Evolutionary conservation across 2,113 vertebrate genomes (phyloP).

Genomic region (Siphamia tubifer): DNA sequence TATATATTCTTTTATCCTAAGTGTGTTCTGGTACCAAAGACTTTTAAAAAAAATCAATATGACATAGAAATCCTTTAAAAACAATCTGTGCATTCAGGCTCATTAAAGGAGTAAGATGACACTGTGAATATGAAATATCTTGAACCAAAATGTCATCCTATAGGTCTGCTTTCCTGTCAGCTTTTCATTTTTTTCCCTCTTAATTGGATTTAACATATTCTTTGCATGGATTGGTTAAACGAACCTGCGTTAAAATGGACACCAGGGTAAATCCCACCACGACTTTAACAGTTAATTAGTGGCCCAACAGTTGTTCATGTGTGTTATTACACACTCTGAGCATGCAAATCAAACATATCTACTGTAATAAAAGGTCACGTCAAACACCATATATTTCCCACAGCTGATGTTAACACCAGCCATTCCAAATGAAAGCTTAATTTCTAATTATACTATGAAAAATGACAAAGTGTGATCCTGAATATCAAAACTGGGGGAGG

Average conservation of each 20-base stretch:
- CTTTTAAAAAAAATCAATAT: no score
- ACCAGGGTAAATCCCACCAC: not conserved
- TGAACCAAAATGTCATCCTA: slow-evolving; percentile 1
- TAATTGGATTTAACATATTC: slow-evolving; percentile 19
- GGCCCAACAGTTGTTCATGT: slow-evolving; percentile 24
- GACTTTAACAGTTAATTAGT: slow-evolving; percentile 47
- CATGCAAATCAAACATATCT: slow-evolving; percentile 45
- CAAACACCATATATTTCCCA: not conserved
- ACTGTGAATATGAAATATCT: not conserved
- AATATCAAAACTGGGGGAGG: slow-evolving; percentile 40
- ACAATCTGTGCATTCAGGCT: slow-evolving; percentile 1
- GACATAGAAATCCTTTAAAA: no score
- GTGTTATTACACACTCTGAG: not conserved
- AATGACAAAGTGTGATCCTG: slow-evolving; percentile 14
- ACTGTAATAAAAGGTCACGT: slow-evolving; percentile 42
- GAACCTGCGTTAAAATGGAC: not conserved
- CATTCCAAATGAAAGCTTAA: slow-evolving; percentile 20
- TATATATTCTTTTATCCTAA: no score
- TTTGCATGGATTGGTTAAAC: not conserved
- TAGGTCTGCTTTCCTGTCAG: not conserved
- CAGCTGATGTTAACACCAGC: slow-evolving; percentile 1
- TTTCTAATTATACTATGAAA: slow-evolving; percentile 41
- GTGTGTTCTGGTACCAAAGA: no score
- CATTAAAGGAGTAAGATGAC: slow-evolving; percentile 2
- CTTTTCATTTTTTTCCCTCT: not conserved